phyloP scores from a whole-genome alignment of 2,888 invertebrate genomes.

The Tachina grossa region DNA sequence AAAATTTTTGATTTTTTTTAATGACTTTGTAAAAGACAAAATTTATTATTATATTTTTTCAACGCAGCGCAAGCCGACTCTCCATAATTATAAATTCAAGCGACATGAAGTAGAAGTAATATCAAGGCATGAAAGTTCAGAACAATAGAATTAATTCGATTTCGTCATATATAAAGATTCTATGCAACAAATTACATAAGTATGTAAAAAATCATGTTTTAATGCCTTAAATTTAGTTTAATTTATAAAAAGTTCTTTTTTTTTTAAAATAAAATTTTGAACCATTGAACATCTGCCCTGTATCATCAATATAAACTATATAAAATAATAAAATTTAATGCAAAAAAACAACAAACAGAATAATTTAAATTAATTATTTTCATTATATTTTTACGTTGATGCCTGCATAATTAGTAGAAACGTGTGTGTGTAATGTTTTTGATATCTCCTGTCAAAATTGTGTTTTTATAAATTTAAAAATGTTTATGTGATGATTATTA shows the following conservation, averaged over 20 bases:
- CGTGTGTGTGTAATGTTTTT: constrained; percentile 57
- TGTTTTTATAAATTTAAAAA: constrained; percentile 29
- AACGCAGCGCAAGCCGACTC: no score
- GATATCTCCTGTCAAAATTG: constrained; percentile 53
- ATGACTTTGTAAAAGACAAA: no score
- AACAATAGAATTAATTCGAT: no score
- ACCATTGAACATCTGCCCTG: background rate
- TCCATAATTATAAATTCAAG: no score
- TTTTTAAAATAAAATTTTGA: background rate
- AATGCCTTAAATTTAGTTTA: background rate
- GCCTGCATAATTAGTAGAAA: constrained; percentile 54
- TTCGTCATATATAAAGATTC: no score
- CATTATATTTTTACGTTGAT: constrained; percentile 53
- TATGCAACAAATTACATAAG: no score
- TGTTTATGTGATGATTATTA: background rate
- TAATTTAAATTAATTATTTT: constrained; percentile 69
- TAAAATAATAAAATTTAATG: constrained; percentile 37
- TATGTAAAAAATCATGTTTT: no score
- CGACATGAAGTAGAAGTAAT: no score
- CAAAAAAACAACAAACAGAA: constrained; percentile 55
- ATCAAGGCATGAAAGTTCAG: no score
- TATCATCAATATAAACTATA: constrained; percentile 37
- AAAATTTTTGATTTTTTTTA: no score
- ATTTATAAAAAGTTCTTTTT: background rate
- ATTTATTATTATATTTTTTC: no score